Conservation (phyloP, 2,797 vertebrate species). For the Rhinatrema bivittatum region DNA sequence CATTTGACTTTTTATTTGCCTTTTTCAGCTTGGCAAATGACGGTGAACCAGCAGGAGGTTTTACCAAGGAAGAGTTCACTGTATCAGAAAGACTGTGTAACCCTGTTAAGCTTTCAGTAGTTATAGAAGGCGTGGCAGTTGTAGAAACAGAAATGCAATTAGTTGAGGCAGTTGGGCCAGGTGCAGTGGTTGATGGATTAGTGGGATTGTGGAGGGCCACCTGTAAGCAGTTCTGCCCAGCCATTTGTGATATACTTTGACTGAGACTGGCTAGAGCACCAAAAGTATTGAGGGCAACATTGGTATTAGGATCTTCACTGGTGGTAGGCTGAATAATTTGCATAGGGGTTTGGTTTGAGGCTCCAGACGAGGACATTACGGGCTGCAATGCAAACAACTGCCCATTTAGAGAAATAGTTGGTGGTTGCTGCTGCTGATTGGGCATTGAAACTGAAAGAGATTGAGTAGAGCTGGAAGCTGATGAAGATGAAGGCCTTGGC, state of each 20-base stretch:
- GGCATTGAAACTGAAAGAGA: slow-evolving; percentile 61
- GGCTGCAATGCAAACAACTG: slow-evolving; percentile 93
- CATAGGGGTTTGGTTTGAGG: slow-evolving; percentile 72
- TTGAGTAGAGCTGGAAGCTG: slow-evolving; percentile 47
- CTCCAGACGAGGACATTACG: slow-evolving; percentile 79
- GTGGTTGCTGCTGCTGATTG: slow-evolving; percentile 64
- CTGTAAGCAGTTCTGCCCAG: slow-evolving; percentile 71
- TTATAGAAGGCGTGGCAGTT: slow-evolving; percentile 22
- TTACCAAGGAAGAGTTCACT: slow-evolving; percentile 27
- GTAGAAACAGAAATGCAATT: slow-evolving; percentile 44
- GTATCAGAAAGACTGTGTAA: slow-evolving; percentile 24
- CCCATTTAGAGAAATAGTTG: slow-evolving; percentile 93
- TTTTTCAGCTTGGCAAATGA: slow-evolving; percentile 62
- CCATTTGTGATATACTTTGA: slow-evolving; percentile 92
- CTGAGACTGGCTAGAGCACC: slow-evolving; percentile 93
- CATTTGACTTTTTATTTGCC: slow-evolving; percentile 62
- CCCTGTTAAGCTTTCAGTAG: slow-evolving; percentile 32
- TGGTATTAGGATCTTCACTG: slow-evolving; percentile 86
- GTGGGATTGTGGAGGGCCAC: slow-evolving; percentile 53
- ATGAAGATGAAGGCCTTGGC: slow-evolving; percentile 70
- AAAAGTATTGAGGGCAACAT: slow-evolving; percentile 88
- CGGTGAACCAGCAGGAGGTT: slow-evolving; percentile 24
- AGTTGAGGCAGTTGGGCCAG: slow-evolving; percentile 41
- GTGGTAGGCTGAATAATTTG: slow-evolving; percentile 91
- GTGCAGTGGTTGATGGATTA: slow-evolving; percentile 41